Percentiles rank a stretch among this genome's conserved stretches.
Evolutionary conservation across 2,888 invertebrate species (phyloP).

Genomic region (Caenorhabditis drosophilae): DNA sequence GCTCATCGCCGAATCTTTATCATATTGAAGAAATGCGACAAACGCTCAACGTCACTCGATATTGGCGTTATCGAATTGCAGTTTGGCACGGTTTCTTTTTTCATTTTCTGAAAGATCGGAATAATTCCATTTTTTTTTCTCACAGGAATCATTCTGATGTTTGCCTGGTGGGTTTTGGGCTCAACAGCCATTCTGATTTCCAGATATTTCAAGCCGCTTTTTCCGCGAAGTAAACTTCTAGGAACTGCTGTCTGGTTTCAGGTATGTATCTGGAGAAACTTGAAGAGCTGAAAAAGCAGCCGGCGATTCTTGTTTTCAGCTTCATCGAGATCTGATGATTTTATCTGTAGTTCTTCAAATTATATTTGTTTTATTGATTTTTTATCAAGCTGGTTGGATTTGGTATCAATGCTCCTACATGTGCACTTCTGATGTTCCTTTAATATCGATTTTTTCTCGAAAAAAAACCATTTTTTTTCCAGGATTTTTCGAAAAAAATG

Average conservation of each 20-base stretch:
- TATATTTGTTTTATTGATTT: constrained; percentile 48
- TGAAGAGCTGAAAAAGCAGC: too few relatives aligned
- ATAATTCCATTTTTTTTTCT: not conserved
- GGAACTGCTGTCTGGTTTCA: constrained; percentile 60
- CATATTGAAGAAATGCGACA: constrained; percentile 44
- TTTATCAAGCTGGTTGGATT: constrained; percentile 56
- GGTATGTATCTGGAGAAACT: constrained; percentile 23
- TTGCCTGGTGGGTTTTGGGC: constrained; percentile 57
- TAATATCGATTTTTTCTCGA: not conserved
- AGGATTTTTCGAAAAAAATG: constrained; percentile 38
- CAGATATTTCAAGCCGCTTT: constrained; percentile 57
- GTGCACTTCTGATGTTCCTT: constrained; percentile 47
- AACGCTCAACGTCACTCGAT: constrained; percentile 41
- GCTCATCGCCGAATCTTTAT: constrained; percentile 33
- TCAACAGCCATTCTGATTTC: constrained; percentile 56
- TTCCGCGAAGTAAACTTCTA: constrained; percentile 47
- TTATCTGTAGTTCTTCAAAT: constrained; percentile 48
- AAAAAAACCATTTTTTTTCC: not conserved
- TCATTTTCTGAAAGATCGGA: not conserved
- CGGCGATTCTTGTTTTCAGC: constrained; percentile 35
- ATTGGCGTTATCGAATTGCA: constrained; percentile 56
- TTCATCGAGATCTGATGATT: constrained; percentile 53
- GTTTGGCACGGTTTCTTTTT: constrained; percentile 49
- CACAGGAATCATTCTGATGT: constrained; percentile 48
- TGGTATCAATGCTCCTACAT: constrained; percentile 59